Base-by-base conservation (phyloP, 2,888 invertebrate species). In the Cantharis rustica region DNA sequence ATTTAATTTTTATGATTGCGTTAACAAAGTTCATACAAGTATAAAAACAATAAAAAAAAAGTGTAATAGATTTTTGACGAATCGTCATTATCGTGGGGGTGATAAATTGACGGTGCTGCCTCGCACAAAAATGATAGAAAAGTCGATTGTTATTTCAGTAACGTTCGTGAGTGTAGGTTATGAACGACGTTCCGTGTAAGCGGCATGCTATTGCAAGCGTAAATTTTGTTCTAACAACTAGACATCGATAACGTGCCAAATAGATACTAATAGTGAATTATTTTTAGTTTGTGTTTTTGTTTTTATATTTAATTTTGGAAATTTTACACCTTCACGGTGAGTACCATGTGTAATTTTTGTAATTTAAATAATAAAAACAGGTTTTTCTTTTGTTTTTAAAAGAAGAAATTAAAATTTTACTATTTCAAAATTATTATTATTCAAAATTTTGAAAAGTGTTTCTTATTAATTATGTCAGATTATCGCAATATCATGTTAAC, bases 111-210 rank as follows among this genome's bases (percentile, higher is more conserved):
- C 47, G 47, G 47, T n/a, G 47, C 47, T 47, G 47, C 47, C 47
- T 47, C 47, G 7, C 47, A 47, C 13, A 47, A 47, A 13, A 31
- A 31, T 31, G 3, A 13, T 1, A 7, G n/a, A 47, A 47, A n/a
- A 66, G 23, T 66, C 16, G 20, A 66, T 66, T 66, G 17, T 66
- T 23, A 66, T 66, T 66, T 17, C 20, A 20, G 64, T 26, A n/a
- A 69, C 3, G 31, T 61, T 68, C 61, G 13, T 62, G 61, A 73
- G 26, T 68, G n/a, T 27, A 73, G 73, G 73, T 73, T 73, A 73
- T 61, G 73, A 68, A 66, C 66, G 68, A 72, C 72, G 72, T 47
- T 72, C 47, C 27, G 47, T 47, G 73, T 23, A 69, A 68, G 73
- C 73, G 69, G 73, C 73, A 69, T 68, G 73, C 68, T 68, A 27